Percentiles rank a stretch among this genome's conserved stretches.
Conservation (phyloP, 2,888 invertebrate genomes). For the Folsomia manolachei region DNA sequence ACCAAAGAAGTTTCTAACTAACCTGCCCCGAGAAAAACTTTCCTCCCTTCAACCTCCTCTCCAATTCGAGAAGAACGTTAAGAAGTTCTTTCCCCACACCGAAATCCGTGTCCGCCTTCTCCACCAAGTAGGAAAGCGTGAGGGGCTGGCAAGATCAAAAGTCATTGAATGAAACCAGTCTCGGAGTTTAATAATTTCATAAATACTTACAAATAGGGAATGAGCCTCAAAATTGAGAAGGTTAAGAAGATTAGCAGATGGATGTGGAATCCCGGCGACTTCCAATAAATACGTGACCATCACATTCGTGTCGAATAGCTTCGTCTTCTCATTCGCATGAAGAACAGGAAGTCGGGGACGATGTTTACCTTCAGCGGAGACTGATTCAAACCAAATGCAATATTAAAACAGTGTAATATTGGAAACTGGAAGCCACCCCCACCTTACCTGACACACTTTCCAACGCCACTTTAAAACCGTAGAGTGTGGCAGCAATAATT, state of each 20-base stretch:
- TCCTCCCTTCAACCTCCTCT: background rate
- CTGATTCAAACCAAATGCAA: background rate
- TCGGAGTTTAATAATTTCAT: background rate
- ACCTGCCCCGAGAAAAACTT: background rate
- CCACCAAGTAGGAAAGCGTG: constrained; percentile 28
- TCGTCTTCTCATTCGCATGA: constrained; percentile 62
- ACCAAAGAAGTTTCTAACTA: background rate
- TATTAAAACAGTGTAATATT: too few species aligned
- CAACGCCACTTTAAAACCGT: constrained; percentile 61
- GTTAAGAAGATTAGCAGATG: constrained; percentile 53
- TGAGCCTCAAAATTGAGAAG: constrained; percentile 40
- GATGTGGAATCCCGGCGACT: constrained; percentile 48
- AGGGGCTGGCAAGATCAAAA: constrained; percentile 33
- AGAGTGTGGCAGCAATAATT: constrained; percentile 66
- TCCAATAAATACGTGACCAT: constrained; percentile 65
- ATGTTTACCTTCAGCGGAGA: constrained; percentile 30
- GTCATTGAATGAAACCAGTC: too few species aligned
- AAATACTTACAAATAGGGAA: constrained; percentile 29
- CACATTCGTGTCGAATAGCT: constrained; percentile 70
- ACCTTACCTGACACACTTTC: constrained; percentile 65
- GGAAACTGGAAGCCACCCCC: too few species aligned
- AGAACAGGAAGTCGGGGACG: constrained; percentile 63
- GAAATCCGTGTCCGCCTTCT: constrained; percentile 36
- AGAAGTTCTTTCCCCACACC: constrained; percentile 24
- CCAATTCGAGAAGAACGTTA: background rate